Conservation (phyloP, 2,113 vertebrate genomes). For the Empidonax traillii region DNA sequence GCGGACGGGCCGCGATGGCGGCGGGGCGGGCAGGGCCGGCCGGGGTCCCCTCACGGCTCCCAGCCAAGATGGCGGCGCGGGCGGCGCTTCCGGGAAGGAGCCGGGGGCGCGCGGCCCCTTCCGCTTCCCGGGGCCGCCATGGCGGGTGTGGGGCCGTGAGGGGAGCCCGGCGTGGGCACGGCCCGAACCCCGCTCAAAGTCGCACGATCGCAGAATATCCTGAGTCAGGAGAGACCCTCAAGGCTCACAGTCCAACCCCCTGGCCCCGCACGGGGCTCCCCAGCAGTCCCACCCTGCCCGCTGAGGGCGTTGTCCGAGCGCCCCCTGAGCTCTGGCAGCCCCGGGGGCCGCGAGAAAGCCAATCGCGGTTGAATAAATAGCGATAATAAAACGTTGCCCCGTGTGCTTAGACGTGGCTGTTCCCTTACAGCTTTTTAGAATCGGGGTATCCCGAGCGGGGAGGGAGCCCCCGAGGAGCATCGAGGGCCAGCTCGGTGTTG, state of each 20-base stretch:
- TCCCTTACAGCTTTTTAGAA: not conserved
- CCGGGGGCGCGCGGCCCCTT: not conserved
- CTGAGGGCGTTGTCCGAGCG: not conserved
- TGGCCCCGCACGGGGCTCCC: too few species aligned
- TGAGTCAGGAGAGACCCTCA: too few species aligned
- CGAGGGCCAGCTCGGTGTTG: not conserved
- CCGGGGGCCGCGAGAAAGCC: not conserved
- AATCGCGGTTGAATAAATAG: too few species aligned
- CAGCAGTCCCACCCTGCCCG: not conserved
- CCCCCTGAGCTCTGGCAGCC: not conserved
- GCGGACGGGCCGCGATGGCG: not conserved
- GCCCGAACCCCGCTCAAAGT: rapidly evolving
- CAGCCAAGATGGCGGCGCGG: not conserved
- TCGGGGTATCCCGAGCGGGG: not conserved
- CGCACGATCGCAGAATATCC: too few species aligned
- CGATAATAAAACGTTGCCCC: not conserved
- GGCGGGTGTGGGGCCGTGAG: not conserved
- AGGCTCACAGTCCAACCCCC: too few species aligned
- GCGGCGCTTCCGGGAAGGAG: not conserved
- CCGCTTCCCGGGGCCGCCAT: not conserved
- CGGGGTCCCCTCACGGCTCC: not conserved
- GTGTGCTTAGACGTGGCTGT: not conserved
- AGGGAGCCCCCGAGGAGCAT: not conserved
- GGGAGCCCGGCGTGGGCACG: not conserved
- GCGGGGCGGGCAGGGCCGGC: not conserved